Conservation (phyloP, 2,797 vertebrate species). For the Apodemus agrarius region DNA sequence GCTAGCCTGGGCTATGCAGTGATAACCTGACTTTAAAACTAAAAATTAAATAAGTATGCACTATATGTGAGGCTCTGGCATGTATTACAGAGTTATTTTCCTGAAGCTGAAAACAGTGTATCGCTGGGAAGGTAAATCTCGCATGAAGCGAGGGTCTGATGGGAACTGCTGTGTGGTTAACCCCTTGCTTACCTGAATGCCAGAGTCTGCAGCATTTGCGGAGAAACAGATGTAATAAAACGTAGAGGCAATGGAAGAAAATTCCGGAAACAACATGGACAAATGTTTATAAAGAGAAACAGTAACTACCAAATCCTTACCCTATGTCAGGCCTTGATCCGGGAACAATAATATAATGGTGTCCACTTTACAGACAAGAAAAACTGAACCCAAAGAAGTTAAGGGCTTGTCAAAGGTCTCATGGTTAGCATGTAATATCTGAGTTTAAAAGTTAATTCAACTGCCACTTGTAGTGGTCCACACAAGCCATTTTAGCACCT, state of each 20-base stretch:
- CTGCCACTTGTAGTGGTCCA: not conserved
- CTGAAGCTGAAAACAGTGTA: not conserved
- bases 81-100: not conserved
- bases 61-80: not conserved
- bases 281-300: slow-evolving; percentile 48
- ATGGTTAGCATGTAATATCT: not conserved
- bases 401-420: slow-evolving; percentile 1
- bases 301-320: slow-evolving; percentile 30
- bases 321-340: not conserved
- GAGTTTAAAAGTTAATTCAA: not conserved
- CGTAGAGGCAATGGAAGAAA: slow-evolving; percentile 3
- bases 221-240: not conserved
- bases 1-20: not conserved
- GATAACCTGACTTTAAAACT: not conserved
- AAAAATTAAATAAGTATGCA: not conserved
- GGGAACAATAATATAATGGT: not conserved
- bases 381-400: slow-evolving; percentile 4
- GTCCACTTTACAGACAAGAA: slow-evolving; percentile 33
- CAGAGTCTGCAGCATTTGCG: not conserved
- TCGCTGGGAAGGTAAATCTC: not conserved
- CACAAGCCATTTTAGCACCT: not conserved
- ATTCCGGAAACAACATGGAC: slow-evolving; percentile 38
- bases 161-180: not conserved
- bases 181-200: slow-evolving; percentile 31
- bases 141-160: not conserved